phyloP scores from a whole-genome alignment of 1,140 invertebrate genomes.

The Papilio helenus region DNA sequence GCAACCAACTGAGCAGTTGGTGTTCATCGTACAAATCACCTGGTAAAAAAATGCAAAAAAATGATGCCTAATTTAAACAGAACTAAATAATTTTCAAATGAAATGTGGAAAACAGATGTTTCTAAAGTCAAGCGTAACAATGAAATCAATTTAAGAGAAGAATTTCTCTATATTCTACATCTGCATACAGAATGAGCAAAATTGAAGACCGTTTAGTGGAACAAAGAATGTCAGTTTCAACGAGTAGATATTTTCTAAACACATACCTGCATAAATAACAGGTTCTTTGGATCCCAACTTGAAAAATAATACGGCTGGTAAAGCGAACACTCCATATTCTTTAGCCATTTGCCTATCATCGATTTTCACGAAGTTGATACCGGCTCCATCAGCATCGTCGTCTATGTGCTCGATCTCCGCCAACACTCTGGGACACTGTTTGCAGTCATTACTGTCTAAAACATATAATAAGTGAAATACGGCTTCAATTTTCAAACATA shows the following conservation, averaged over 20 bases:
- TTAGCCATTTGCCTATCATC: constrained; percentile 94
- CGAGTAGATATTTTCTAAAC: constrained; percentile 13
- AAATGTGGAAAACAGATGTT: too few species aligned
- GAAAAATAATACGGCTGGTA: constrained; percentile 95
- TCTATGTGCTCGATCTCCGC: constrained; percentile 96
- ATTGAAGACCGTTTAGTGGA: background rate
- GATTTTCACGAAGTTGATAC: constrained; percentile 96
- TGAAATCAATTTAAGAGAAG: too few species aligned
- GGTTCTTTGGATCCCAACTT: constrained; percentile 94
- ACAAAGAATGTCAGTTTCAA: too few species aligned
- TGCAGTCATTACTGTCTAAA: constrained; percentile 96
- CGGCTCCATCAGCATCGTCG: constrained; percentile 95
- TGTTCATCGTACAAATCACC: constrained; percentile 95
- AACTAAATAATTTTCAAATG: too few species aligned
- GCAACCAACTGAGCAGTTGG: constrained; percentile 93
- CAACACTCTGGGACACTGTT: constrained; percentile 95
- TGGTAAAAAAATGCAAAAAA: constrained; percentile 61
- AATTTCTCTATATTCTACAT: too few species aligned
- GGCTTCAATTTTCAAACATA: constrained; percentile 55
- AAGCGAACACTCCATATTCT: constrained; percentile 93
- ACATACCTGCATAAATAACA: constrained; percentile 94
- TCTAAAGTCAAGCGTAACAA: too few species aligned
- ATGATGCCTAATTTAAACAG: too few species aligned
- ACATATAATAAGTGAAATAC: constrained; percentile 81
- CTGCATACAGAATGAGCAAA: too few species aligned